Evolutionary conservation across 2,888 invertebrate species (phyloP), one percentile per base, ranked within the genome.

Genomic region (Matsumyia berberina): DNA sequence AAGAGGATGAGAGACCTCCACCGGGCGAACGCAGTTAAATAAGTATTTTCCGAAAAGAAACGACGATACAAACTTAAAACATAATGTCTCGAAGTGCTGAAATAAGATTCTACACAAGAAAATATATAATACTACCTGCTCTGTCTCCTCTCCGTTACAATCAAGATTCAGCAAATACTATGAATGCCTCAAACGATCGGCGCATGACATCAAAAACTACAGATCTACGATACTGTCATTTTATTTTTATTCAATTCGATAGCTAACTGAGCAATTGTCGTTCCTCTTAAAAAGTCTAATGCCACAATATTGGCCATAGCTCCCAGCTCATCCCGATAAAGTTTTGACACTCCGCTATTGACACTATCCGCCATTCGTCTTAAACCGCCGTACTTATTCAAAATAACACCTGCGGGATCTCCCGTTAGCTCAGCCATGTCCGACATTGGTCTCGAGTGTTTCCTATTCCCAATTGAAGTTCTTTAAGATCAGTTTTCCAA

Each of bases 361-460:
- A 93, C 93, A 12, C 90, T 88, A 76, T 94, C 93, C 3, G 94
- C 94, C 90, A 94, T 91, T 87, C 92, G 90, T 24, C 94, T 89
- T 31, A 94, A 89, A 70, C 93, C 93, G 44, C 93, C 93, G 1
- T 92, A 90, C 11, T 91, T 89, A 77, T 93, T 91, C 35, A 92
- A 90, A 15, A 94, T 88, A 1, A 94, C 91, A 80, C 93, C 93
- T 85, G 92, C 89, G 0, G 93, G 89, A 81, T 92, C 93, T 0
- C 94, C 93, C 0, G 94, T 94, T 49, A 94, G 87, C 90, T 94
- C 93, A 0, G 94, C 94, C 94, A 94, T 94, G 11, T 94, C 92
- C 5, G 94, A 93, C 88, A 92, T 90, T 2, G 91, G 89, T 11
- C 49, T 37, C 4, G 3, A 24, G 9, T 37, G 6, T 24, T n/a